Percentiles rank a stretch among this genome's conserved stretches.
Evolutionary conservation across 2,888 invertebrate species (phyloP).

Genomic region (Nymphalis polychloros): DNA sequence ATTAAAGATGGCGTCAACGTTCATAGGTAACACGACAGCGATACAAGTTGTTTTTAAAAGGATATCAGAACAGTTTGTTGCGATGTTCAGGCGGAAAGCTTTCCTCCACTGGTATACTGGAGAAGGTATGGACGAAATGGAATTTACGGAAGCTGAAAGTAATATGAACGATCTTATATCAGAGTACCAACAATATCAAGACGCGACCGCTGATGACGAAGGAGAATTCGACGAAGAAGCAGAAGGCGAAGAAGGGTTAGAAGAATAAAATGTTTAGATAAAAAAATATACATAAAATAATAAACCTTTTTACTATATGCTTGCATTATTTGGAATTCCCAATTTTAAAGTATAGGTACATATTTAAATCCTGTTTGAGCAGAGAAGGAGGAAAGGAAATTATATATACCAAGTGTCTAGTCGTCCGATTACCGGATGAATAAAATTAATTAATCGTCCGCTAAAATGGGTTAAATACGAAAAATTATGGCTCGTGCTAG

Average conservation of each 20-base stretch:
- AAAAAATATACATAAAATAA: slow-evolving; percentile 3
- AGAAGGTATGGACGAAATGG: slow-evolving; percentile 98
- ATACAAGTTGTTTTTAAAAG: slow-evolving; percentile 94
- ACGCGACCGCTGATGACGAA: slow-evolving; percentile 92
- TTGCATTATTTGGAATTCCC: background rate
- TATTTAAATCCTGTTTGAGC: no score
- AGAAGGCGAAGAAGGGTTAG: slow-evolving; percentile 62
- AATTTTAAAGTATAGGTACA: no score
- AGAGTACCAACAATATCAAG: slow-evolving; percentile 96
- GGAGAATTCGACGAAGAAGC: slow-evolving; percentile 88
- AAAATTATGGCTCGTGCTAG: no score
- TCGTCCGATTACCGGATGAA: no score
- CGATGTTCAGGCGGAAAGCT: slow-evolving; percentile 96
- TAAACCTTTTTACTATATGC: background rate
- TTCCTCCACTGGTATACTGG: slow-evolving; percentile 98
- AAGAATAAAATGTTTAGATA: slow-evolving; percentile 34
- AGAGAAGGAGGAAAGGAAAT: no score
- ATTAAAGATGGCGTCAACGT: slow-evolving; percentile 93
- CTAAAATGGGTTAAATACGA: no score
- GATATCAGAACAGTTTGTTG: slow-evolving; percentile 91
- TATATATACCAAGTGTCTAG: no score
- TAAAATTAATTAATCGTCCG: no score
- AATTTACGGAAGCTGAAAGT: slow-evolving; percentile 96
- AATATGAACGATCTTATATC: slow-evolving; percentile 95
- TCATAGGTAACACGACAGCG: slow-evolving; percentile 92